A percentile compares a stretch with the other conserved stretches of the same genome.
These are phyloP conservation scores for Eptesicus fuscus DNA, from an alignment of 2,113 vertebrate genomes.

Conservation along the genomic window DNA sequence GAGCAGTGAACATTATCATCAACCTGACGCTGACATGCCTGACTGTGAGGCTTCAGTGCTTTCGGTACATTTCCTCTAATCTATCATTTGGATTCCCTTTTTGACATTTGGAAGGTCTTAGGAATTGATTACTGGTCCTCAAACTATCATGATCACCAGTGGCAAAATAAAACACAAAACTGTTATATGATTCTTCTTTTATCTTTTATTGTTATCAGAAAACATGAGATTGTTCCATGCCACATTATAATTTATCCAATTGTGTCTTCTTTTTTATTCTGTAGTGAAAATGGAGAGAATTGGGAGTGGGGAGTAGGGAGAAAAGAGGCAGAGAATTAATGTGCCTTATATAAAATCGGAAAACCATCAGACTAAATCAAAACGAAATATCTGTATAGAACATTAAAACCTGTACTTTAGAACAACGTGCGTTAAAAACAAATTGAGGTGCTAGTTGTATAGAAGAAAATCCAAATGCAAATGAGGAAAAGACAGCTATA, in stretches of 20 bases:
- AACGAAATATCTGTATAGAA: not conserved
- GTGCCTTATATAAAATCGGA: not conserved
- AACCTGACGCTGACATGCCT: not conserved
- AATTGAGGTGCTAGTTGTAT: not conserved
- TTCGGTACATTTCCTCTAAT: not conserved
- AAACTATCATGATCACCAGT: not conserved
- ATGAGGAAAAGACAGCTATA: constrained; percentile 43
- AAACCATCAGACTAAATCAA: constrained; percentile 8
- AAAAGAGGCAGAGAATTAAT: not conserved
- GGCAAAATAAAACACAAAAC: constrained; percentile 13
- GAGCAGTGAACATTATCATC: not conserved
- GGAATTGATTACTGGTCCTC: not conserved
- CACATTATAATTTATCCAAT: constrained; percentile 10
- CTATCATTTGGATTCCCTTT: not conserved
- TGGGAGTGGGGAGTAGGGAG: not conserved
- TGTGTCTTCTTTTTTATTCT: constrained; percentile 21
- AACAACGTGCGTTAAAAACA: constrained; percentile 50
- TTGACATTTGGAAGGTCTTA: not conserved
- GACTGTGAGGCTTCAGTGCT: not conserved
- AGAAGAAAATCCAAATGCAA: constrained; percentile 31
- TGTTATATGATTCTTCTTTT: not conserved
- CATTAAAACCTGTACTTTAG: constrained; percentile 32
- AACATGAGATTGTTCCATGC: not conserved
- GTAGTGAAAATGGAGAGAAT: constrained; percentile 2
- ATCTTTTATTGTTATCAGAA: constrained; percentile 44